Percentiles rank a stretch among this genome's conserved stretches.
Evolutionary conservation across 35 echinoderm and acorn worm species (phyloP).

Genomic region (Acanthaster planci): DNA sequence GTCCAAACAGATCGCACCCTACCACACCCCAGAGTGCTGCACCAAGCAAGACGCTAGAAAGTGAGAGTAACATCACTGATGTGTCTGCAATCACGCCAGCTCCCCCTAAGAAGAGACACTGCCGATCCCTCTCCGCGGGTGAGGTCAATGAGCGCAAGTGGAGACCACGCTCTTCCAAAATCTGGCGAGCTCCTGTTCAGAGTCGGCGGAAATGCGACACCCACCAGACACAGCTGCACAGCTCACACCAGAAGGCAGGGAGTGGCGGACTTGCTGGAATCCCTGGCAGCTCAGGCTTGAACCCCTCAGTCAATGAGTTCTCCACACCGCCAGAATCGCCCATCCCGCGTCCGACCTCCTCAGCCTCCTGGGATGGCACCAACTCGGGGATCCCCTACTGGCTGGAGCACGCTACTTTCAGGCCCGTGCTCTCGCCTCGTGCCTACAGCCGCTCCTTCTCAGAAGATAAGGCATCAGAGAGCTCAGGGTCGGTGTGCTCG

Average conservation of each 20-base stretch:
- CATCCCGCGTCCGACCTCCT: slow-evolving; percentile 85
- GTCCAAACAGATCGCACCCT: slow-evolving; percentile 8
- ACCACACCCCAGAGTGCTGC: not conserved
- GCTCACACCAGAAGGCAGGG: slow-evolving; percentile 1
- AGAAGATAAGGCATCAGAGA: slow-evolving; percentile 80
- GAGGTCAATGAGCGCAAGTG: slow-evolving; percentile 69
- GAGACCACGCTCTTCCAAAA: slow-evolving; percentile 85
- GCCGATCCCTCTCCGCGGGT: slow-evolving; percentile 87
- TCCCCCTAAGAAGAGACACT: slow-evolving; percentile 93
- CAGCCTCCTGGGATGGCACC: slow-evolving; percentile 77
- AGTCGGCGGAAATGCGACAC: slow-evolving; percentile 64
- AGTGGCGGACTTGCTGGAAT: not conserved
- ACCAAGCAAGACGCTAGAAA: not conserved
- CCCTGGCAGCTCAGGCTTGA: slow-evolving; percentile 26
- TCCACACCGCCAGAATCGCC: slow-evolving; percentile 98
- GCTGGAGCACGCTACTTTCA: slow-evolving; percentile 72
- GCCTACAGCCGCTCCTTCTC: slow-evolving; percentile 48
- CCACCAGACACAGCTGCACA: slow-evolving; percentile 55
- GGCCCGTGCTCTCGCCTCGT: slow-evolving; percentile 57
- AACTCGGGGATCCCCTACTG: slow-evolving; percentile 61
- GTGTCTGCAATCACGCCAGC: slow-evolving; percentile 70
- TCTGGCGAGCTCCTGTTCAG: slow-evolving; percentile 73
- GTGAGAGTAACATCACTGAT: slow-evolving; percentile 45
- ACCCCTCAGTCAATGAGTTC: slow-evolving; percentile 70
- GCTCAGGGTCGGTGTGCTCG: slow-evolving; percentile 82